Percentiles rank a stretch among this genome's conserved stretches.
Conservation (phyloP, 2,888 invertebrate genomes). For the Nomada fucata region DNA sequence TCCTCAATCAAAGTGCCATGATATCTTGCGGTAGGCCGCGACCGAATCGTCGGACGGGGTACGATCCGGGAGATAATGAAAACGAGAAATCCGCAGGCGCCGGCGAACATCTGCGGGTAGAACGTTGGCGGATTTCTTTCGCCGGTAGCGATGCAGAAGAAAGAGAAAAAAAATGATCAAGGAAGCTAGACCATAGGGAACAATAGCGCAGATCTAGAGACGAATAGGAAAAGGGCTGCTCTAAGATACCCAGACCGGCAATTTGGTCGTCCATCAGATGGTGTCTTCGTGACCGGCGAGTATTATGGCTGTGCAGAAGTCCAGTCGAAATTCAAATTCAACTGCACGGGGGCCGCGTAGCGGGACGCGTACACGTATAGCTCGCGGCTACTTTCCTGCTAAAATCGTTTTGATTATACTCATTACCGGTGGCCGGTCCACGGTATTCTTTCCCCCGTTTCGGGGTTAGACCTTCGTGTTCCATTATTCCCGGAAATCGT, state of each 20-base stretch:
- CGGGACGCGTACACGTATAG: conserved; percentile 59
- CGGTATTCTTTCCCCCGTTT: conserved; percentile 17
- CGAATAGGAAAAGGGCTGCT: conserved; percentile 71
- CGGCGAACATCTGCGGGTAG: conserved; percentile 61
- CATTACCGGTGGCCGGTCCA: conserved; percentile 74
- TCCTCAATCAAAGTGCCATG: conserved; percentile 7
- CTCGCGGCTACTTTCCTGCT: conserved; percentile 81
- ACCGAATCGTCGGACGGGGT: background rate
- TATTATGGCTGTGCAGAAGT: conserved; percentile 76
- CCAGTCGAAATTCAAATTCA: conserved; percentile 81
- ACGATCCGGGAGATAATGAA: background rate
- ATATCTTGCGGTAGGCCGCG: conserved; percentile 18
- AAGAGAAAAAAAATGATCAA: background rate
- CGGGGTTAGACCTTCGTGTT: conserved; percentile 42
- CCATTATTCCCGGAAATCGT: conserved; percentile 78
- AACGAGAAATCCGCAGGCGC: conserved; percentile 6
- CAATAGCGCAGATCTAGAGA: conserved; percentile 69
- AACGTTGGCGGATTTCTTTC: conserved; percentile 40
- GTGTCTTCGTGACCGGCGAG: conserved; percentile 82
- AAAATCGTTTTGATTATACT: conserved; percentile 82
- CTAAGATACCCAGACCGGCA: conserved; percentile 68
- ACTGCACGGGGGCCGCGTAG: conserved; percentile 72
- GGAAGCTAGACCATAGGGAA: conserved; percentile 59
- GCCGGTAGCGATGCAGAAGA: conserved; percentile 49
- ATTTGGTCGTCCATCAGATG: conserved; percentile 82